Evolutionary conservation across 2,113 vertebrate genomes (phyloP).

Genomic region (Lepisosteus oculatus): DNA sequence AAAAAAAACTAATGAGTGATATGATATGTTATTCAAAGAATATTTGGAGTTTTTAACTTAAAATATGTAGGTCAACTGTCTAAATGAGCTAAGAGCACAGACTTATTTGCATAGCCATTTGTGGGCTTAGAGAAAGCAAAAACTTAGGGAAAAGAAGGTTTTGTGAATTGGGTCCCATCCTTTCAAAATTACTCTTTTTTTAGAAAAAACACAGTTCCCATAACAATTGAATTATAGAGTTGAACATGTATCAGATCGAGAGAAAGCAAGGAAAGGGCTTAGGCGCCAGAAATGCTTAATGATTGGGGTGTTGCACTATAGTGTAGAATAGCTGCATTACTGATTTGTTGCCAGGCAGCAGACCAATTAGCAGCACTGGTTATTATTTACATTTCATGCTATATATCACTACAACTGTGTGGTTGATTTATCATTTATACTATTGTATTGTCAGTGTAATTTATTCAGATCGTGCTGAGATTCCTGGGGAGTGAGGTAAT

Average conservation of each 20-base stretch:
- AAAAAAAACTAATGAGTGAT: too few relatives aligned
- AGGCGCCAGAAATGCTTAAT: conserved; percentile 59
- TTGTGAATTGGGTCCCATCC: background rate
- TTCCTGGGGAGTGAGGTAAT: conserved; percentile 78
- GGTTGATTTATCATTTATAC: conserved; percentile 84
- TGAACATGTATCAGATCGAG: background rate
- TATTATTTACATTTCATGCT: conserved; percentile 91
- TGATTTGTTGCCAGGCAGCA: conserved; percentile 76
- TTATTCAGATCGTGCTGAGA: conserved; percentile 82
- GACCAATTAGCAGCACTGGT: conserved; percentile 81
- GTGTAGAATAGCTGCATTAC: conserved; percentile 50
- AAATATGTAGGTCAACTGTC: too few relatives aligned
- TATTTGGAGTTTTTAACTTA: too few relatives aligned
- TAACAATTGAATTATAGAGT: conserved; percentile 7
- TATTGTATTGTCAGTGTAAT: conserved; percentile 80
- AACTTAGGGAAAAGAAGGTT: too few relatives aligned
- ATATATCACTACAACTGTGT: conserved; percentile 85
- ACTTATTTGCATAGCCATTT: too few relatives aligned
- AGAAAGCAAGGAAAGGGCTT: conserved; percentile 47
- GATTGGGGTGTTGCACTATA: conserved; percentile 50
- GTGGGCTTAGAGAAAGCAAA: too few relatives aligned
- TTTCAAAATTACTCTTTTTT: background rate
- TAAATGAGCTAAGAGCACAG: too few relatives aligned
- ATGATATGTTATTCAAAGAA: too few relatives aligned
- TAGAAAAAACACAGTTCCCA: background rate